Percentiles rank a stretch among this genome's conserved stretches.
Conservation (phyloP, 2,888 invertebrate species). For the Rotaria socialis region DNA sequence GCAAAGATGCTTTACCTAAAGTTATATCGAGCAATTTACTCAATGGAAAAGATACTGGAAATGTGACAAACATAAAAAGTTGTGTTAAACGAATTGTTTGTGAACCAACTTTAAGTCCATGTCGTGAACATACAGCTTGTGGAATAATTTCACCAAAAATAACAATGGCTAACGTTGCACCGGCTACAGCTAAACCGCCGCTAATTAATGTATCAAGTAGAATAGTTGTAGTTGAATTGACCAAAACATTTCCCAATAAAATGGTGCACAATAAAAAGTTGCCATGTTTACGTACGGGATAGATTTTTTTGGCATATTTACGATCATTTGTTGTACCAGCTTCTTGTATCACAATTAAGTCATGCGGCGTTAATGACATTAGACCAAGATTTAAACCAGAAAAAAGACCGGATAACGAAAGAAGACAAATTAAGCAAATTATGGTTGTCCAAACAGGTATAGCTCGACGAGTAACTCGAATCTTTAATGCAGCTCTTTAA, state of each 20-base stretch:
- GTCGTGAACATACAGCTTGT: conserved; percentile 83
- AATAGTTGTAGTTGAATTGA: conserved; percentile 94
- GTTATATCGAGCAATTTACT: conserved; percentile 76
- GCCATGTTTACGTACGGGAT: conserved; percentile 84
- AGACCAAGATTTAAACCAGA: conserved; percentile 89
- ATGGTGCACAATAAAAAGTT: conserved; percentile 78
- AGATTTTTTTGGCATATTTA: conserved; percentile 75
- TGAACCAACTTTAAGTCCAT: conserved; percentile 90
- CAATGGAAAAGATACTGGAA: conserved; percentile 84
- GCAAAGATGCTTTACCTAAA: conserved; percentile 68
- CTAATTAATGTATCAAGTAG: conserved; percentile 87
- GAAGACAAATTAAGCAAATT: conserved; percentile 62
- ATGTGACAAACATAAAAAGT: conserved; percentile 85
- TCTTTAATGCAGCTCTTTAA: background rate
- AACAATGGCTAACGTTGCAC: conserved; percentile 86
- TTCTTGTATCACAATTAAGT: conserved; percentile 85
- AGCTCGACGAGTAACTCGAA: background rate
- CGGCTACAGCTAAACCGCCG: conserved; percentile 75
- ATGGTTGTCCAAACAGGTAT: conserved; percentile 42
- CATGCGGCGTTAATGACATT: conserved; percentile 90
- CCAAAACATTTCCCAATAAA: conserved; percentile 77
- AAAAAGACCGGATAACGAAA: conserved; percentile 85
- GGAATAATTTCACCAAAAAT: conserved; percentile 95
- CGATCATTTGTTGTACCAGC: conserved; percentile 74
- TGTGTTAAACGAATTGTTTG: conserved; percentile 86